These are phyloP conservation scores for Xanthorhoe designata DNA, from an alignment of 2,888 invertebrate genomes.

Conservation along the genomic window DNA sequence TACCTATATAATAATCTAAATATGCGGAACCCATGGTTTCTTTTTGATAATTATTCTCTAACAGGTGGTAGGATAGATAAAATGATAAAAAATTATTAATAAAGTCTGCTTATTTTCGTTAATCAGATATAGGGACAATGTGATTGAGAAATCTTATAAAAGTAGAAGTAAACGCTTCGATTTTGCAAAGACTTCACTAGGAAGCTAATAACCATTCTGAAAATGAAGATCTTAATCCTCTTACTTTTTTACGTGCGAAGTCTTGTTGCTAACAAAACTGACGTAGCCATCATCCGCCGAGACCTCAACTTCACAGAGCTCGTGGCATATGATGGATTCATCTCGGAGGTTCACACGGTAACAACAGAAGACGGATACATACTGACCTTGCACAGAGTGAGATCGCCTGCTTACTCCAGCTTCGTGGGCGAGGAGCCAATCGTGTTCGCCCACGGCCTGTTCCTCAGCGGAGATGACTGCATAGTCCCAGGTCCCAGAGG, in stretches of 20 bases:
- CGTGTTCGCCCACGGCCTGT: constrained; percentile 50
- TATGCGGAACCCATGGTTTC: too few relatives aligned
- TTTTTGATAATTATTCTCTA: too few relatives aligned
- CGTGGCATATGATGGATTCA: constrained; percentile 48
- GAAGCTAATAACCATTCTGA: background rate
- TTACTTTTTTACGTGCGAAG: background rate
- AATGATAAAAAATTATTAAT: background rate
- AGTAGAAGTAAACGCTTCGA: too few relatives aligned
- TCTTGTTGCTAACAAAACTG: background rate
- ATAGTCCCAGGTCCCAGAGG: constrained; percentile 48
- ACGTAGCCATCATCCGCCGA: constrained; percentile 25
- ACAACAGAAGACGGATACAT: constrained; percentile 54
- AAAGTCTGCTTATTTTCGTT: background rate
- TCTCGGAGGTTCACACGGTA: constrained; percentile 46
- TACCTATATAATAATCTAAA: too few relatives aligned
- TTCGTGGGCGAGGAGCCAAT: constrained; percentile 27
- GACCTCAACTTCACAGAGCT: constrained; percentile 49
- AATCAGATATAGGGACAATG: too few relatives aligned
- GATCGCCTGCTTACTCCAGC: constrained; percentile 33
- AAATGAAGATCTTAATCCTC: constrained; percentile 5
- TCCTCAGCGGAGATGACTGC: constrained; percentile 50
- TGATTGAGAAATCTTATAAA: too few relatives aligned
- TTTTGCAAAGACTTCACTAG: background rate
- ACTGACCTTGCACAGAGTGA: constrained; percentile 48
- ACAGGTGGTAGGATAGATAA: too few relatives aligned